Evolutionary conservation across 2,113 vertebrate genomes (phyloP).

Genomic region (Galeopterus variegatus): DNA sequence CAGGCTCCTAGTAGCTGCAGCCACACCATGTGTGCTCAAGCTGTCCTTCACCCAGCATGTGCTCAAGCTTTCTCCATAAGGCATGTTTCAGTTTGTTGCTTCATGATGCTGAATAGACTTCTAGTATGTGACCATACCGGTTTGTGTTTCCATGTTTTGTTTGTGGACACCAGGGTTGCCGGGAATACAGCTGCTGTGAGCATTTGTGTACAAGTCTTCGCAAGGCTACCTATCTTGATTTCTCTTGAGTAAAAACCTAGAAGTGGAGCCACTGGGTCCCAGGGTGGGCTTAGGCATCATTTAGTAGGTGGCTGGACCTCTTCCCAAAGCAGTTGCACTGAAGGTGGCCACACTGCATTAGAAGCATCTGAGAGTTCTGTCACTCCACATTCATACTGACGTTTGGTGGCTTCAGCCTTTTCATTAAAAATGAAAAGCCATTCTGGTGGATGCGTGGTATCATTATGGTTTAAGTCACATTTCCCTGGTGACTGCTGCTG

Average conservation of each 20-base stretch:
- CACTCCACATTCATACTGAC: too few species aligned
- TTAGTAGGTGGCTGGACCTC: background rate
- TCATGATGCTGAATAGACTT: too few species aligned
- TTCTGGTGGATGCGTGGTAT: background rate
- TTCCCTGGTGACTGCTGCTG: background rate
- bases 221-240: background rate
- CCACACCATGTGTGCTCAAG: background rate
- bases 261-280: background rate
- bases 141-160: background rate
- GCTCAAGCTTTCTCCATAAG: fast-evolving
- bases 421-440: background rate
- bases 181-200: too few species aligned
- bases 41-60: fast-evolving
- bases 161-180: background rate
- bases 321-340: background rate
- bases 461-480: background rate
- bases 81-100: background rate
- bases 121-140: background rate
- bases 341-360: background rate
- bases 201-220: too few species aligned
- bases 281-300: background rate
- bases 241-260: background rate
- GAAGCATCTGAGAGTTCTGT: background rate
- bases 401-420: background rate
- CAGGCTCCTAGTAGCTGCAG: too few species aligned